Base-by-base conservation (phyloP, 2,888 invertebrate species). In the Drosophila peninsularis region DNA sequence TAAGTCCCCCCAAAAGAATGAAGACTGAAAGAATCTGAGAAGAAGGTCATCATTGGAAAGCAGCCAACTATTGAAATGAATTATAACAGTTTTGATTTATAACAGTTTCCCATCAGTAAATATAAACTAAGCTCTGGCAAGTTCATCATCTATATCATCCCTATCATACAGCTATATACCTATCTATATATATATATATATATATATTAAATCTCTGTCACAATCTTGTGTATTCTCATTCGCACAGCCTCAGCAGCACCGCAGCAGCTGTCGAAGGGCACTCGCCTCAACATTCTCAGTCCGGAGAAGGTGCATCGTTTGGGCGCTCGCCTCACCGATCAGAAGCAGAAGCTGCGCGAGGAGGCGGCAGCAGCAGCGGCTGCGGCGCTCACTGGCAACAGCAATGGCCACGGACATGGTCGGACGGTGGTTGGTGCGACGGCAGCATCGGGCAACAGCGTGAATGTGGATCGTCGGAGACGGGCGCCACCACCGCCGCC, bases 261-360 rank as follows among this genome's bases (percentile, higher is more conserved):
- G 21, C 75, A 52, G 42, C 61, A 58, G 24, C 68, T 60, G 34
- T 32, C 44, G 53, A 60, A 80, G 62, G 82, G 88, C 62, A 90
- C 85, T 42, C 90, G 91, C 52, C 79, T 92, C 14, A 86, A 78
- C 49, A 90, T 92, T 54, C 79, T 92, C 58, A 92, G 92, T 68
- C 92, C 92, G 6, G 92, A 92, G 76, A 91, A 90, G 71, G 87
- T 92, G 36, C 91, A 91, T 77, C 90, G 91, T 7, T 71, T 92
- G 27, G 91, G 90, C 55, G 91, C 91, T 2, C 90, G 90, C 17
- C 72, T 92, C 30, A 89, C 74, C 39, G 91, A 91, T 73, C 91
- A 91, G 53, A 91, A 91, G 68, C 90, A 87, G 69, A 88, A 82
- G 63, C n/a, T 75, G 44, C 83, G 86, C 24, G 75, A 79, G 1